A percentile compares a stretch with the other conserved stretches of the same genome.
These are phyloP conservation scores for Dryadula phaetusa DNA, from an alignment of 2,888 invertebrate genomes.

Conservation along the genomic window DNA sequence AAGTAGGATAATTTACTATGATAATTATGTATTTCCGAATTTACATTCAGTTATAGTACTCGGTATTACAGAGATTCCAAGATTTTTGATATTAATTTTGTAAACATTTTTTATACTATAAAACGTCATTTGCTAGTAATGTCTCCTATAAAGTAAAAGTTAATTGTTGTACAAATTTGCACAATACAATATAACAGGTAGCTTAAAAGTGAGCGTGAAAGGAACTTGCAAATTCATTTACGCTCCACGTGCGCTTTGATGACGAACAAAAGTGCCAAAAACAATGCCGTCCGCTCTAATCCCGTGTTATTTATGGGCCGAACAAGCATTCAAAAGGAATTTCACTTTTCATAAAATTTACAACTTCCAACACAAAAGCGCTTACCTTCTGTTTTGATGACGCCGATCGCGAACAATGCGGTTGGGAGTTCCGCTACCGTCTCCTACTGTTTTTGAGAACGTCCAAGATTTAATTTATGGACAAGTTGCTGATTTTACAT, in stretches of 20 bases:
- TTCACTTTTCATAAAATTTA: constrained; percentile 85
- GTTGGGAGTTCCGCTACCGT: constrained; percentile 79
- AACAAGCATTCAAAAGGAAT: constrained; percentile 82
- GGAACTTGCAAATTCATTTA: constrained; percentile 75
- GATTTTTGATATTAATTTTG: too few relatives aligned
- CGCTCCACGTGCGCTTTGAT: constrained; percentile 73
- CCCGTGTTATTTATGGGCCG: constrained; percentile 79
- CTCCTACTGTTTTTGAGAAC: constrained; percentile 84
- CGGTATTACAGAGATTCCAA: too few relatives aligned
- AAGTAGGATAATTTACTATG: too few relatives aligned
- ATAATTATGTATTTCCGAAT: too few relatives aligned
- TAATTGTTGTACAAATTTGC: constrained; percentile 52
- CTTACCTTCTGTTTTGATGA: constrained; percentile 84
- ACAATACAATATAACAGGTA: constrained; percentile 66
- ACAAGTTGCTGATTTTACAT: constrained; percentile 72
- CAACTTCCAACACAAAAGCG: constrained; percentile 78
- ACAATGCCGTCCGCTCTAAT: constrained; percentile 80
- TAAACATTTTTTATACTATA: background rate
- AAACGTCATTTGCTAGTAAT: too few relatives aligned
- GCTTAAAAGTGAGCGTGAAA: constrained; percentile 56
- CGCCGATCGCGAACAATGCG: constrained; percentile 78
- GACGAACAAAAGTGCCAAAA: constrained; percentile 79
- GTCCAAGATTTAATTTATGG: constrained; percentile 79
- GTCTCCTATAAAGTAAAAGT: constrained; percentile 41
- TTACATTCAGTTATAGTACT: too few relatives aligned